phyloP scores from a whole-genome alignment of 2,113 vertebrate species.

The Columba janthina region DNA sequence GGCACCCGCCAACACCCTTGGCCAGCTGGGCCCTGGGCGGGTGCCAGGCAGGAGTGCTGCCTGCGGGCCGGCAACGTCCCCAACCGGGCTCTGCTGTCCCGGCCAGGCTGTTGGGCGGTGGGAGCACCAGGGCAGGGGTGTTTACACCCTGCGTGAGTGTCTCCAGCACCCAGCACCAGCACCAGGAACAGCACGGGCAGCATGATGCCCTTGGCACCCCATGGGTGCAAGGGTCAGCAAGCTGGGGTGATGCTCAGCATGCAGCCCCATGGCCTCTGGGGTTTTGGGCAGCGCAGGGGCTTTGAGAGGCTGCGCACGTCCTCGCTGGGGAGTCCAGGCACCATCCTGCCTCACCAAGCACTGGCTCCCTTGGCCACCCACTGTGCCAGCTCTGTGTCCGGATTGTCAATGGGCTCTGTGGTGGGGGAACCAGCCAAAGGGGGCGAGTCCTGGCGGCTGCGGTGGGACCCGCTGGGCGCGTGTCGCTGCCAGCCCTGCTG shows the following conservation, averaged over 20 bases:
- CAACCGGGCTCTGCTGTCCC: neutral
- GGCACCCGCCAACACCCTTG: neutral
- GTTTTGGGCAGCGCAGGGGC: accelerated
- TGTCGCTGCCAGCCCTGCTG: neutral
- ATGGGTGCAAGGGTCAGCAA: accelerated
- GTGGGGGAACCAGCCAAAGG: neutral
- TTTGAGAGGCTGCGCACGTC: neutral
- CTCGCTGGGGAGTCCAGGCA: accelerated
- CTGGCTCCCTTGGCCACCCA: neutral
- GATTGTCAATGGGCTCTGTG: neutral
- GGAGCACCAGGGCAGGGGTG: accelerated
- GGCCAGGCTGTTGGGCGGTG: accelerated
- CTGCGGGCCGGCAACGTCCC: accelerated
- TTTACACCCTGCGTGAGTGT: accelerated
- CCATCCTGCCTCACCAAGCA: accelerated
- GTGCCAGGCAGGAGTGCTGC: neutral
- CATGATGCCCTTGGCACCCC: accelerated
- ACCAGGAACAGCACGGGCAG: neutral
- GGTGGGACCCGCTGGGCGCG: neutral
- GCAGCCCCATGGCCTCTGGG: neutral
- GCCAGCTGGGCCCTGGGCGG: neutral
- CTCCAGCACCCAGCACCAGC: neutral
- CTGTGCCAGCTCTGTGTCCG: neutral
- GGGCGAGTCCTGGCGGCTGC: neutral
- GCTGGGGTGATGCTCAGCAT: neutral